Conservation (phyloP, 2,797 vertebrate species). For the Cygnus olor region DNA sequence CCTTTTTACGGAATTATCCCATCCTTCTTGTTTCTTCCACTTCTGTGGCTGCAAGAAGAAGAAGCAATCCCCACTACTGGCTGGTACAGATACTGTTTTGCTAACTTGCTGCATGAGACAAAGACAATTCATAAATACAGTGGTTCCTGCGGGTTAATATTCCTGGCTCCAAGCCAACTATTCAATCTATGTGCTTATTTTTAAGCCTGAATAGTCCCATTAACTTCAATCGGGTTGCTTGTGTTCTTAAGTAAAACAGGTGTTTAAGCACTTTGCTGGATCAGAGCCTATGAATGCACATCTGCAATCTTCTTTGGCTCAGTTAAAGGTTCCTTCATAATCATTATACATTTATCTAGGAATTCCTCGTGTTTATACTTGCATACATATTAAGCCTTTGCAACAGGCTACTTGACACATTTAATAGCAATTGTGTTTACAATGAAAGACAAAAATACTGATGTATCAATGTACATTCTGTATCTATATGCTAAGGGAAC, state of each 20-base stretch:
- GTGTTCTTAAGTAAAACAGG: constrained; percentile 50
- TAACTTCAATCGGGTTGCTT: constrained; percentile 33
- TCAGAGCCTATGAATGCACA: constrained; percentile 29
- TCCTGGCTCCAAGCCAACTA: constrained; percentile 32
- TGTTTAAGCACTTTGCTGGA: constrained; percentile 64
- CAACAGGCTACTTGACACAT: constrained; percentile 50
- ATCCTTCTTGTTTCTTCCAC: background rate
- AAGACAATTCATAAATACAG: constrained; percentile 11
- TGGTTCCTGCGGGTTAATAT: constrained; percentile 35
- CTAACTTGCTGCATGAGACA: background rate
- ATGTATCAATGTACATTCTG: background rate
- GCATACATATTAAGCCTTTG: constrained; percentile 1
- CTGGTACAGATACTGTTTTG: background rate
- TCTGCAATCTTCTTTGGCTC: constrained; percentile 17
- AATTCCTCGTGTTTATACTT: constrained; percentile 33
- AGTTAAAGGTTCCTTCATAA: constrained; percentile 25
- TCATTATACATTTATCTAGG: constrained; percentile 27
- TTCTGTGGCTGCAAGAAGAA: background rate
- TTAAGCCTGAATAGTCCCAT: constrained; percentile 58
- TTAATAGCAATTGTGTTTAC: constrained; percentile 46
- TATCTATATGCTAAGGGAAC: background rate
- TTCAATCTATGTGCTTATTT: constrained; percentile 52
- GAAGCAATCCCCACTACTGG: background rate
- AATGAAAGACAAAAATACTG: constrained; percentile 1
- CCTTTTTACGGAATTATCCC: background rate